Evolutionary conservation across 2,113 vertebrate genomes (phyloP).

Genomic region (Tyto alba): DNA sequence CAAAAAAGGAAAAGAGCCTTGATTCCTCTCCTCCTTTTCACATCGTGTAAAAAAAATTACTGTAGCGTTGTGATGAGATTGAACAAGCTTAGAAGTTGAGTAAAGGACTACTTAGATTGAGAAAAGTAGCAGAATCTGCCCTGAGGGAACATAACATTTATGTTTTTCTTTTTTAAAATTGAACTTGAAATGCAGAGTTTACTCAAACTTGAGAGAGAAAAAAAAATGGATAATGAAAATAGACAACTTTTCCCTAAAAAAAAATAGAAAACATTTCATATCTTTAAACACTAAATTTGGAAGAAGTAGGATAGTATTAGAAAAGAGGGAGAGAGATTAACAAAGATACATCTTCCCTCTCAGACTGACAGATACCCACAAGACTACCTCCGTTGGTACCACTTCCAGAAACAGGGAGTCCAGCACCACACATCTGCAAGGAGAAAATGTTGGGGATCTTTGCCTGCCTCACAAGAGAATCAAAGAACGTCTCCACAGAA

Average conservation of each 20-base stretch:
- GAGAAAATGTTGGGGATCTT: slow-evolving; percentile 90
- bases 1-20: not conserved
- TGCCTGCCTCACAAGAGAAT: slow-evolving; percentile 87
- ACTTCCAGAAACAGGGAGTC: slow-evolving; percentile 73
- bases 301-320: not conserved
- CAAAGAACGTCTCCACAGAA: slow-evolving; percentile 92
- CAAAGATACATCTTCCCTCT: slow-evolving; percentile 45
- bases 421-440: slow-evolving; percentile 95
- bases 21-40: slow-evolving; percentile 41
- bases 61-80: not conserved
- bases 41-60: not conserved
- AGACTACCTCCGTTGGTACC: slow-evolving; percentile 88
- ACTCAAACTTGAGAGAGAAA: not conserved
- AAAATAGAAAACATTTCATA: not conserved
- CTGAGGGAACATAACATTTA: not conserved
- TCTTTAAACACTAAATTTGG: not conserved
- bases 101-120: not conserved
- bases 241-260: not conserved
- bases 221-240: not conserved
- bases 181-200: not conserved
- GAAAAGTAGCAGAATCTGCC: not conserved
- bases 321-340: slow-evolving; percentile 15
- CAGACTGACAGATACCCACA: slow-evolving; percentile 82
- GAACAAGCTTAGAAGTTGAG: not conserved
- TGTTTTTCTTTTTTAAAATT: not conserved